Base-by-base conservation (phyloP, 1,140 invertebrate species). In the Aphelenchoides avenae region DNA sequence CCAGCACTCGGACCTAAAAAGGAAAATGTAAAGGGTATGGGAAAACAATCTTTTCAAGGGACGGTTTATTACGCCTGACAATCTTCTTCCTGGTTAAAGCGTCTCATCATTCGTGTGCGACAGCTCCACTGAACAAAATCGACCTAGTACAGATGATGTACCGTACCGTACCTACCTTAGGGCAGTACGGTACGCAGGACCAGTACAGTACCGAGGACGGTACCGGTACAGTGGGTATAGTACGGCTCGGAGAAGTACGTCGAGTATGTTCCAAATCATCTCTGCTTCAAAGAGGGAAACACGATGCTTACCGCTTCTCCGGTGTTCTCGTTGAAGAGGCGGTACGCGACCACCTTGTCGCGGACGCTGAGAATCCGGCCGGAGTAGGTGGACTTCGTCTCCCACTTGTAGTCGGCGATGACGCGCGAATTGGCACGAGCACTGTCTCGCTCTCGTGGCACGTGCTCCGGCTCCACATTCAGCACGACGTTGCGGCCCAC, bases 361-460 rank as follows among this genome's bases (percentile, higher is more conserved):
- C 65, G 31, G 24, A 46, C 58, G 20, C 49, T 53, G 31, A 64
- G 40, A 56, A 66, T 67, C n/a, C 49, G 40, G 15, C 61, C 61
- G n/a, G 66, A 34, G 30, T 64, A 64, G 20, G n/a, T 33, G 20
- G 51, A 54, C 57, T 64, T 64, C 15, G 20, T 22, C 27, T 64
- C 61, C 60, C 61, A 57, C 51, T 64, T 64, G 64, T 68, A 64
- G 9, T 64, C 61, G 5, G 43, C 36, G 5, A 64, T 30, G 9
- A 51, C 18, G 46, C 49, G 43, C 2, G 36, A 42, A 26, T 36
- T 57, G 26, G 56, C 56, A 7, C 56, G 53, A 18, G 44, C 55
- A 9, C 52, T 57, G 54, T 58, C 56, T 22, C 56, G 53, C 5
- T 13, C 52, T 20, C 56, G 56, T 3, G 39, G 9, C n/a, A 30